These are phyloP conservation scores for Onychostruthus taczanowskii DNA, from an alignment of 2,113 vertebrate species.

Conservation along the genomic window DNA sequence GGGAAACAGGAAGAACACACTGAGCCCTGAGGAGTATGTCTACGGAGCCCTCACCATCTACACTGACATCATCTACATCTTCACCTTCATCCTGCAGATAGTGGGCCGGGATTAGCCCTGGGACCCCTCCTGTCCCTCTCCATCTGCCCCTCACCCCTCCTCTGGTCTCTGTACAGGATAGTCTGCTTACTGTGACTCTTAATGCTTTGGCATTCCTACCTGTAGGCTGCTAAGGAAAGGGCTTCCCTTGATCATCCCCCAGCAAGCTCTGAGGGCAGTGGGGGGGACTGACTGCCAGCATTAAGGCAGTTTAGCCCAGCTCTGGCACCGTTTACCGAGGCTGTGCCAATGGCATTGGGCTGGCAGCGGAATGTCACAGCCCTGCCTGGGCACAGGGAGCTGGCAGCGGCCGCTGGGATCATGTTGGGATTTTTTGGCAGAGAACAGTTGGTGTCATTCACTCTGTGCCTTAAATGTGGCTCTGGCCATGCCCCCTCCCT, in stretches of 20 bases:
- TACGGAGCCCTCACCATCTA: constrained; percentile 91
- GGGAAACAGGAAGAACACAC: constrained; percentile 86
- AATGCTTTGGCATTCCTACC: neutral
- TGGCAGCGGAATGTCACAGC: neutral
- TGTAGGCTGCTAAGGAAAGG: constrained; percentile 2
- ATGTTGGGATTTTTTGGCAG: neutral
- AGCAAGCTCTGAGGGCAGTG: neutral
- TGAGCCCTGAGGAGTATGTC: constrained; percentile 92
- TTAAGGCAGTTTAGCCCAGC: neutral
- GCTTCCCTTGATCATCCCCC: neutral
- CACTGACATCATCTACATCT: constrained; percentile 91
- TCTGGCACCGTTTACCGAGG: accelerated
- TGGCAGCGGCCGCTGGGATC: neutral
- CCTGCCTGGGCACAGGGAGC: neutral
- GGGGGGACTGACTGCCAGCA: accelerated
- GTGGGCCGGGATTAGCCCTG: constrained; percentile 71
- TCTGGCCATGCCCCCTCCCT: neutral
- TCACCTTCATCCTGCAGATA: constrained; percentile 88
- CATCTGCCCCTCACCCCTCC: neutral
- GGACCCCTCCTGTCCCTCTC: neutral
- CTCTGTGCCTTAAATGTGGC: neutral
- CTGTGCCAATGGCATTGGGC: neutral
- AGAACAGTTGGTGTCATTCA: neutral
- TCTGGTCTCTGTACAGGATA: constrained; percentile 25
- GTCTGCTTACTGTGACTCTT: neutral